phyloP scores from a whole-genome alignment of 2,113 vertebrate genomes.

The Oophaga pumilio region DNA sequence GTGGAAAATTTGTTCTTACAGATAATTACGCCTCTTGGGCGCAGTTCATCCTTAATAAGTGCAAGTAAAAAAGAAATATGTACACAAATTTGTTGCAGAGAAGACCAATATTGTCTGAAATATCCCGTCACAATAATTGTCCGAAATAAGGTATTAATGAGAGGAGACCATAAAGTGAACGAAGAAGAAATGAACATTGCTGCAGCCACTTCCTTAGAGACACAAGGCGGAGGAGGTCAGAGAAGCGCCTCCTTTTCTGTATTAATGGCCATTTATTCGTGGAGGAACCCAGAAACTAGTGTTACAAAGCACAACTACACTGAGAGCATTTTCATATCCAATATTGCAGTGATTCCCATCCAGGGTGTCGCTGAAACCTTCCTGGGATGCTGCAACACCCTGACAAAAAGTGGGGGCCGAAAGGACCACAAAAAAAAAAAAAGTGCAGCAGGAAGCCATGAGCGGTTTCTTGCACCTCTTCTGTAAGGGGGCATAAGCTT shows the following conservation, averaged over 20 bases:
- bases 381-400: no score
- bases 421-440: no score
- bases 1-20: background rate
- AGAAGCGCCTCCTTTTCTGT: no score
- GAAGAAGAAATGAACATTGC: background rate
- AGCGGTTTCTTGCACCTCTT: no score
- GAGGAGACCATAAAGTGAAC: background rate
- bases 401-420: no score
- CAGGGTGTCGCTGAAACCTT: no score
- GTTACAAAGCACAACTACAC: background rate
- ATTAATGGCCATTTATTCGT: no score
- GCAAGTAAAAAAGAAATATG: background rate
- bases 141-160: background rate
- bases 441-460: no score
- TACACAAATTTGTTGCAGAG: background rate
- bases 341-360: background rate
- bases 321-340: background rate
- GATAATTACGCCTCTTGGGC: constrained; percentile 3
- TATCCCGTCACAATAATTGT: background rate
- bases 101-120: background rate
- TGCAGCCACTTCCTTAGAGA: background rate
- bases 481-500: no score
- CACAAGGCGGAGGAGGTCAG: background rate
- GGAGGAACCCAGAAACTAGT: background rate
- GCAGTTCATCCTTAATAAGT: background rate